A percentile compares a stretch with the other conserved stretches of the same genome.
Evolutionary conservation across 2,113 vertebrate genomes (phyloP).

Genomic region (Ivindomyrus marchei): DNA sequence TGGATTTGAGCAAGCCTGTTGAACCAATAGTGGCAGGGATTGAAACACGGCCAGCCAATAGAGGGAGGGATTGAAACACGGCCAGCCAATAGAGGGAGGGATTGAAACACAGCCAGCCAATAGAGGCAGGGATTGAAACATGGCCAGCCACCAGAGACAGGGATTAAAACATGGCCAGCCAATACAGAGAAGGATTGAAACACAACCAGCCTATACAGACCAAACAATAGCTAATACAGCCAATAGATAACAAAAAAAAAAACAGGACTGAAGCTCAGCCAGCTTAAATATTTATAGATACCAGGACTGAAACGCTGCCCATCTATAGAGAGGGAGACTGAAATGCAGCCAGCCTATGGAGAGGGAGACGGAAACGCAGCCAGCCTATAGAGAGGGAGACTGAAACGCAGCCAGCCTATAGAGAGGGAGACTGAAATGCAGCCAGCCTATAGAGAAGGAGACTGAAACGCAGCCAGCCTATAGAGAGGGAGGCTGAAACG

Average conservation of each 20-base stretch:
- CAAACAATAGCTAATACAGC: background rate
- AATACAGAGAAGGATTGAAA: background rate
- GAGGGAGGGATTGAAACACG: background rate
- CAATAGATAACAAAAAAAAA: background rate
- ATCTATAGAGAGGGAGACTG: background rate
- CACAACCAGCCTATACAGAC: background rate
- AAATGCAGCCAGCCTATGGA: background rate
- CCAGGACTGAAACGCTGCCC: background rate
- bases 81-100: background rate
- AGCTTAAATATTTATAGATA: background rate
- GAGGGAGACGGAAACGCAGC: background rate
- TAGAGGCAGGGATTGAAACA: background rate
- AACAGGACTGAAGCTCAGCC: background rate
- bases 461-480: background rate
- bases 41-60: background rate
- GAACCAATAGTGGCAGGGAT: background rate
- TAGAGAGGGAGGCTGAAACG: background rate
- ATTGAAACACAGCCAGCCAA: background rate
- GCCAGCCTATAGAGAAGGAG: too few species aligned
- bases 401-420: background rate
- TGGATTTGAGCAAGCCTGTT: background rate
- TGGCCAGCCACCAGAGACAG: too few species aligned
- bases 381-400: background rate
- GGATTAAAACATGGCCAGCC: background rate
- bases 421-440: too few species aligned